These are phyloP conservation scores for Macaria liturata DNA, from an alignment of 2,888 invertebrate species.

Conservation along the genomic window DNA sequence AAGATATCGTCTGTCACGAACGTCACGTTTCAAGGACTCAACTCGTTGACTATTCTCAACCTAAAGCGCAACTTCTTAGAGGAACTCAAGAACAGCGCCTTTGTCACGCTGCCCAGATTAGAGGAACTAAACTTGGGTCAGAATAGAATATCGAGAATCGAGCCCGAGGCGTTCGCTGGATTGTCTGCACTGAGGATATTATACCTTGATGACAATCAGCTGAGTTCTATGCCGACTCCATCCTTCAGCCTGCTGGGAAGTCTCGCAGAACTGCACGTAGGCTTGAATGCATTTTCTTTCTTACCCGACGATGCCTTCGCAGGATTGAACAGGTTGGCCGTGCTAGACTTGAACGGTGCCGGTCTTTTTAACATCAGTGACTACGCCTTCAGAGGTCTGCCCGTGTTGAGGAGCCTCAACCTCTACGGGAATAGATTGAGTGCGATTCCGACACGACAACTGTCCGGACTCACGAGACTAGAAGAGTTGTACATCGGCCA, in stretches of 20 bases:
- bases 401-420: slow-evolving; percentile 89
- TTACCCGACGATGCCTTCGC: slow-evolving; percentile 91
- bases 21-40: slow-evolving; percentile 90
- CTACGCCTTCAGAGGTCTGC: slow-evolving; percentile 89
- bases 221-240: slow-evolving; percentile 89
- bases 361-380: slow-evolving; percentile 91
- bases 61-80: slow-evolving; percentile 92
- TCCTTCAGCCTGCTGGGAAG: slow-evolving; percentile 89
- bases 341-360: slow-evolving; percentile 91
- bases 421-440: slow-evolving; percentile 91
- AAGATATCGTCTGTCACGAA: slow-evolving; percentile 92
- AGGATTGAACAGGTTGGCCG: slow-evolving; percentile 88
- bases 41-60: slow-evolving; percentile 90
- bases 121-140: slow-evolving; percentile 94
- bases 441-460: slow-evolving; percentile 89
- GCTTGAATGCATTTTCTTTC: slow-evolving; percentile 90
- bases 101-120: slow-evolving; percentile 88
- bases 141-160: slow-evolving; percentile 92
- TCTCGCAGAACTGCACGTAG: slow-evolving; percentile 92
- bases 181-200: slow-evolving; percentile 89
- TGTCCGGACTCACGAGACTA: slow-evolving; percentile 87
- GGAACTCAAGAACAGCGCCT: slow-evolving; percentile 89
- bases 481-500: slow-evolving; percentile 93
- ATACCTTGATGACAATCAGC: slow-evolving; percentile 92
- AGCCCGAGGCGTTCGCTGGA: slow-evolving; percentile 90